These are phyloP conservation scores for Danio albolineatus DNA, from an alignment of 2,797 vertebrate species.

Conservation along the genomic window DNA sequence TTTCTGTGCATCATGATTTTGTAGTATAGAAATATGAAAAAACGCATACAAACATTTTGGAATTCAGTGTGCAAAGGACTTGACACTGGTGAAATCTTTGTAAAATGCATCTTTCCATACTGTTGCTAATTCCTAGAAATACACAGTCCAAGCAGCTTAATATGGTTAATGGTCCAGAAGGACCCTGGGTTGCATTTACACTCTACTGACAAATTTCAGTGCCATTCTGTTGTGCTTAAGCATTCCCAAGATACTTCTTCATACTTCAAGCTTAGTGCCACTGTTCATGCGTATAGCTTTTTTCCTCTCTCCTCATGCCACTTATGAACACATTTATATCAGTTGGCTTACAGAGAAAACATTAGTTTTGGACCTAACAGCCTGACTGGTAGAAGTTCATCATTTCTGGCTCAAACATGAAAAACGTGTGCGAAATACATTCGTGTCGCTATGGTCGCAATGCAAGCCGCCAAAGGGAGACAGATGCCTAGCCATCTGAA, in stretches of 20 bases:
- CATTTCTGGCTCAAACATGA: slow-evolving; percentile 8
- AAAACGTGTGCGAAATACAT: slow-evolving; percentile 9
- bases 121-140: slow-evolving; percentile 2
- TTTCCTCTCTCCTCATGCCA: not conserved
- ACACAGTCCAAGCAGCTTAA: not conserved
- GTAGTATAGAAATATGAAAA: no score
- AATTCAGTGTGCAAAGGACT: no score
- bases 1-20: no score
- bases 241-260: not conserved
- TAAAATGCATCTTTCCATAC: no score
- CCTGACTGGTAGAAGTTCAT: slow-evolving; percentile 2
- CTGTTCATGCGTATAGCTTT: not conserved
- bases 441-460: not conserved
- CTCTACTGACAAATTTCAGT: slow-evolving; percentile 23
- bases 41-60: no score
- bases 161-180: slow-evolving; percentile 18
- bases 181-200: slow-evolving; percentile 8
- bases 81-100: no score
- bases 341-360: not conserved
- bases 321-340: not conserved
- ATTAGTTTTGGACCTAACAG: not conserved
- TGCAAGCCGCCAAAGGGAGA: slow-evolving; percentile 29
- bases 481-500: slow-evolving; percentile 55
- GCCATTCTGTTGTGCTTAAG: not conserved
- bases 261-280: not conserved